These are phyloP conservation scores for Copidosoma floridanum DNA, from an alignment of 1,140 invertebrate genomes.

Conservation along the genomic window DNA sequence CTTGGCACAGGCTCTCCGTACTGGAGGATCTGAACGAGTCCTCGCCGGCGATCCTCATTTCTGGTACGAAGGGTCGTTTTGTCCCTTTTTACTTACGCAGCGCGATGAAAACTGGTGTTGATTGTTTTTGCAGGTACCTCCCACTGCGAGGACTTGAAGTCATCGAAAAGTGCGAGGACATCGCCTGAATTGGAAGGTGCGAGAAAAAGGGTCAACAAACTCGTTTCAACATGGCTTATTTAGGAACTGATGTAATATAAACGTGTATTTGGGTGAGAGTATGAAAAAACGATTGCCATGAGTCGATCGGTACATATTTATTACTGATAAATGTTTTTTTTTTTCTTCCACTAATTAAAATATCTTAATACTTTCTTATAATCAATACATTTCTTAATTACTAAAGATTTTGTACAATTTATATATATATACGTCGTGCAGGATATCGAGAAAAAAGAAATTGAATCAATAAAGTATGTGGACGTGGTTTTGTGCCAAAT, in stretches of 20 bases:
- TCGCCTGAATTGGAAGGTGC: slow-evolving; percentile 61
- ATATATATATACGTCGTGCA: not conserved
- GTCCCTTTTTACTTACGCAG: too few species aligned
- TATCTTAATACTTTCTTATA: not conserved
- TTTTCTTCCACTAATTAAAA: not conserved
- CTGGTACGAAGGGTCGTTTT: slow-evolving; percentile 39
- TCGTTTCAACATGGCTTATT: slow-evolving; percentile 47
- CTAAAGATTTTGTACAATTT: slow-evolving; percentile 21
- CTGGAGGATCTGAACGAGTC: slow-evolving; percentile 55
- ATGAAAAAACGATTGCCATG: too few species aligned
- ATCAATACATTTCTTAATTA: not conserved
- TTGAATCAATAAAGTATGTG: too few species aligned
- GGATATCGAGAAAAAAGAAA: not conserved
- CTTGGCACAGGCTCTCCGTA: slow-evolving; percentile 66
- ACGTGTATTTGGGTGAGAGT: not conserved
- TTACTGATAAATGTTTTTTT: slow-evolving; percentile 16
- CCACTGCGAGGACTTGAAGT: slow-evolving; percentile 74
- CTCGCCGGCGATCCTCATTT: slow-evolving; percentile 58
- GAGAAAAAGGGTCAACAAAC: slow-evolving; percentile 56
- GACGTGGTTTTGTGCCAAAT: too few species aligned
- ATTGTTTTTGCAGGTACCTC: slow-evolving; percentile 60
- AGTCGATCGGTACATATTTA: too few species aligned
- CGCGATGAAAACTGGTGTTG: too few species aligned
- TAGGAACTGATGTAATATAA: not conserved
- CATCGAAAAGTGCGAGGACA: slow-evolving; percentile 57